Percentiles rank a stretch among this genome's conserved stretches.
These are phyloP conservation scores for Lasioglossum oenotherae DNA, from an alignment of 2,888 invertebrate species.

Conservation along the genomic window DNA sequence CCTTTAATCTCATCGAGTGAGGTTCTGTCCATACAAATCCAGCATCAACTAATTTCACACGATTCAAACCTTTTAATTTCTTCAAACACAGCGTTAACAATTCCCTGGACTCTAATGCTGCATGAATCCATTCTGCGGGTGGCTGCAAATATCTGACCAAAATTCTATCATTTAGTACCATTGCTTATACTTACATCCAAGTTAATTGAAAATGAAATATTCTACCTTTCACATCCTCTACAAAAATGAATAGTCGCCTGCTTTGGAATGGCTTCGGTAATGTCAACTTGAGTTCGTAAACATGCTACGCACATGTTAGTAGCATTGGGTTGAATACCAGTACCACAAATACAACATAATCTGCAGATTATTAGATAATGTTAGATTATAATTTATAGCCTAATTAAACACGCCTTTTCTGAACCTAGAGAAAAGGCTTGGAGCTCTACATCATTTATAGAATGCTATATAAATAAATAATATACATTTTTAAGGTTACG, in stretches of 20 bases:
- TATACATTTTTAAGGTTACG: constrained; percentile 23
- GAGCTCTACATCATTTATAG: not conserved
- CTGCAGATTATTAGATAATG: constrained; percentile 31
- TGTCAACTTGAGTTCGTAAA: constrained; percentile 95
- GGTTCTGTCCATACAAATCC: constrained; percentile 99
- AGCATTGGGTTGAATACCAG: constrained; percentile 96
- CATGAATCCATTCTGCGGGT: constrained; percentile 94
- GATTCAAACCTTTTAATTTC: constrained; percentile 94
- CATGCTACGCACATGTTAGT: constrained; percentile 99
- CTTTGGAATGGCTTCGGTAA: constrained; percentile 98
- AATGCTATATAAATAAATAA: not conserved
- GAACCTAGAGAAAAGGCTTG: not conserved
- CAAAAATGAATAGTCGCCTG: constrained; percentile 96
- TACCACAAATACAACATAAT: constrained; percentile 97
- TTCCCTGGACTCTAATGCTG: constrained; percentile 95
- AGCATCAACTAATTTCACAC: constrained; percentile 97
- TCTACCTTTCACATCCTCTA: constrained; percentile 94
- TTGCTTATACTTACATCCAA: not conserved
- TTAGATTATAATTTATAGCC: not conserved
- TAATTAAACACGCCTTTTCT: not conserved
- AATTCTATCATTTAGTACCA: not conserved
- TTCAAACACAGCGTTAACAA: constrained; percentile 95
- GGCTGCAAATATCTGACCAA: constrained; percentile 92
- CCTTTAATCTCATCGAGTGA: constrained; percentile 98
- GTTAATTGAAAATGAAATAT: not conserved